Evolutionary conservation across 2,888 invertebrate species (phyloP).

Genomic region (Diploptera punctata): DNA sequence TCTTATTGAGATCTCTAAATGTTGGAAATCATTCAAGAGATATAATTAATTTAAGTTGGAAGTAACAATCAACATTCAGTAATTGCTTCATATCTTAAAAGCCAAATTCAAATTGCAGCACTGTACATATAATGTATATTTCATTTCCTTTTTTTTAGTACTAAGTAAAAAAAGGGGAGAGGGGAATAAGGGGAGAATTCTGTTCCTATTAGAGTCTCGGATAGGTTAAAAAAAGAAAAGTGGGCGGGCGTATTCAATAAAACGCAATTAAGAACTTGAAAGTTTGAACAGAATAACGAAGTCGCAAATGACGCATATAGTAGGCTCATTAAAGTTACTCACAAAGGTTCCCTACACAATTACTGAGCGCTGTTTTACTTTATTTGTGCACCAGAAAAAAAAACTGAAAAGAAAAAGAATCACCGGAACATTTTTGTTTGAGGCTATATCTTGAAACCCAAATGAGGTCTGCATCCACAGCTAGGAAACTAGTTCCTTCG

Average conservation of each 20-base stretch:
- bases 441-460: slow-evolving; percentile 31
- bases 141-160: slow-evolving; percentile 13
- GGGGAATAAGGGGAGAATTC: background rate
- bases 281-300: slow-evolving; percentile 32
- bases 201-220: slow-evolving; percentile 14
- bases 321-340: slow-evolving; percentile 29
- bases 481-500: slow-evolving; percentile 18
- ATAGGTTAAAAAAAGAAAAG: slow-evolving; percentile 19
- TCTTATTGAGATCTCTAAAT: too few relatives aligned
- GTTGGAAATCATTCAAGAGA: too few relatives aligned
- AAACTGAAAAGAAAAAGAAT: slow-evolving; percentile 21
- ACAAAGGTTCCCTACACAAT: slow-evolving; percentile 31
- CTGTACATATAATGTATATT: slow-evolving; percentile 7
- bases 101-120: slow-evolving; percentile 9
- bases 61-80: background rate
- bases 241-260: slow-evolving; percentile 24
- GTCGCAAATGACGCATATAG: slow-evolving; percentile 30
- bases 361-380: slow-evolving; percentile 29
- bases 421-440: slow-evolving; percentile 29
- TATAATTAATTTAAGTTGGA: too few relatives aligned
- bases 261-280: slow-evolving; percentile 31
- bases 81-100: background rate
- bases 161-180: background rate
- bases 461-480: slow-evolving; percentile 1
- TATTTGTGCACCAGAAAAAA: slow-evolving; percentile 24